Conservation (phyloP, 1,140 invertebrate genomes). For the Myzus persicae region DNA sequence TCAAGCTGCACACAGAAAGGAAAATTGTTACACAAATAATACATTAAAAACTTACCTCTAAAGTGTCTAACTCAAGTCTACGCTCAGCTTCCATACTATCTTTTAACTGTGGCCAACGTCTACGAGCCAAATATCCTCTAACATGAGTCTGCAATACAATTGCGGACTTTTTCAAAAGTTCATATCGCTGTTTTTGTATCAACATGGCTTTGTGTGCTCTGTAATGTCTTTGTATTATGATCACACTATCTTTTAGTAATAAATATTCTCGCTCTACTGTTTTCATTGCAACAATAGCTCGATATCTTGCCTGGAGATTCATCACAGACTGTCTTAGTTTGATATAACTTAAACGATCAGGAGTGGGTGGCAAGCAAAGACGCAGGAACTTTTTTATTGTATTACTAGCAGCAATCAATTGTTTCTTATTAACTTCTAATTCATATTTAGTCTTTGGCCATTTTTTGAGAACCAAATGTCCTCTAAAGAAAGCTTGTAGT, state of each 20-base stretch:
- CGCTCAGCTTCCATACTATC: neutral
- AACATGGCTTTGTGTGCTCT: conserved; percentile 62
- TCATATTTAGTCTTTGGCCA: neutral
- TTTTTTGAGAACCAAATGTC: conserved; percentile 19
- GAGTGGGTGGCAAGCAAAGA: neutral
- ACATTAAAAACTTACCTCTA: conserved; percentile 29
- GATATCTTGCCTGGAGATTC: conserved; percentile 67
- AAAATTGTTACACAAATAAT: neutral
- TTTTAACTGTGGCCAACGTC: conserved; percentile 13
- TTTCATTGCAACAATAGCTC: conserved; percentile 62
- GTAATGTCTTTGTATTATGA: conserved; percentile 69
- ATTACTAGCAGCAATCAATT: conserved; percentile 51
- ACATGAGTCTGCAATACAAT: neutral
- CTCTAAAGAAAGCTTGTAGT: conserved; percentile 60
- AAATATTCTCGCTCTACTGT: conserved; percentile 25
- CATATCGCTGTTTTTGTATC: conserved; percentile 62
- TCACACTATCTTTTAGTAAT: conserved; percentile 66
- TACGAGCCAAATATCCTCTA: neutral
- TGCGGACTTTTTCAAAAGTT: neutral
- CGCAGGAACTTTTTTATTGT: conserved; percentile 62
- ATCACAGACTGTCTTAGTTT: conserved; percentile 64
- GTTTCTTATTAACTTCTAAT: neutral
- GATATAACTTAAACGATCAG: conserved; percentile 64
- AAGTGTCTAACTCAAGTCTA: neutral
- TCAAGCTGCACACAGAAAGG: neutral